Evolutionary conservation across 2,888 invertebrate species (phyloP).

Genomic region (Charanyca ferruginea): DNA sequence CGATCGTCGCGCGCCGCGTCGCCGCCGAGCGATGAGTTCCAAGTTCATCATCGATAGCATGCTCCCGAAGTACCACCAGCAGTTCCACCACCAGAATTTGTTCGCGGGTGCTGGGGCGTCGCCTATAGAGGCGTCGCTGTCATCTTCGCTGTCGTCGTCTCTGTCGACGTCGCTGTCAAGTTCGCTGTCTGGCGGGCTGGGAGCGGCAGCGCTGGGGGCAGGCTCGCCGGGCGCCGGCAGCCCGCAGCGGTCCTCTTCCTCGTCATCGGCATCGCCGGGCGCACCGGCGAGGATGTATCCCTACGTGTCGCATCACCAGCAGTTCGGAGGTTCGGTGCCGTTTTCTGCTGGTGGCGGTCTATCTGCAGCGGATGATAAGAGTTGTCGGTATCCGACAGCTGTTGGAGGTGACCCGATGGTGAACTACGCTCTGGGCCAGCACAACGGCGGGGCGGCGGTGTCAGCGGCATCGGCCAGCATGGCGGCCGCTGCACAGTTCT

Average conservation of each 20-base stretch:
- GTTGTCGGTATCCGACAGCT: constrained; percentile 95
- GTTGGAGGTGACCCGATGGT: constrained; percentile 94
- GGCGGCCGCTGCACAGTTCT: constrained; percentile 96
- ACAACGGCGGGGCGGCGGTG: constrained; percentile 93
- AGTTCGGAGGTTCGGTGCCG: constrained; percentile 93
- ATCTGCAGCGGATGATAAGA: constrained; percentile 93
- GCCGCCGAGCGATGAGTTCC: constrained; percentile 96
- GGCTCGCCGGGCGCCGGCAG: constrained; percentile 91
- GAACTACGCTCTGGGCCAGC: constrained; percentile 95
- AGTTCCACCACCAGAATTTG: constrained; percentile 93
- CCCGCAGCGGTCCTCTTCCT: constrained; percentile 92
- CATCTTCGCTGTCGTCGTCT: constrained; percentile 91
- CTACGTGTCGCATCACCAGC: constrained; percentile 96
- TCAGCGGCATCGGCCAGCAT: constrained; percentile 93
- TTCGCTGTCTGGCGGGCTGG: constrained; percentile 92
- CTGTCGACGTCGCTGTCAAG: constrained; percentile 90
- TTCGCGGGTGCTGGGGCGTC: constrained; percentile 93
- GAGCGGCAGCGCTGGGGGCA: constrained; percentile 92
- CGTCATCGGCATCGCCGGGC: constrained; percentile 93
- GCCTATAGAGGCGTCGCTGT: constrained; percentile 93
- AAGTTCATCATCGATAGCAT: constrained; percentile 99
- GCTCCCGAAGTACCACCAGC: constrained; percentile 97
- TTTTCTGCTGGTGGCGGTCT: constrained; percentile 93
- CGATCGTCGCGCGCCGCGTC: constrained; percentile 91
- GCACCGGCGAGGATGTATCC: constrained; percentile 97